phyloP scores from a whole-genome alignment of 2,113 vertebrate genomes.

The Dicrurus megarhynchus region DNA sequence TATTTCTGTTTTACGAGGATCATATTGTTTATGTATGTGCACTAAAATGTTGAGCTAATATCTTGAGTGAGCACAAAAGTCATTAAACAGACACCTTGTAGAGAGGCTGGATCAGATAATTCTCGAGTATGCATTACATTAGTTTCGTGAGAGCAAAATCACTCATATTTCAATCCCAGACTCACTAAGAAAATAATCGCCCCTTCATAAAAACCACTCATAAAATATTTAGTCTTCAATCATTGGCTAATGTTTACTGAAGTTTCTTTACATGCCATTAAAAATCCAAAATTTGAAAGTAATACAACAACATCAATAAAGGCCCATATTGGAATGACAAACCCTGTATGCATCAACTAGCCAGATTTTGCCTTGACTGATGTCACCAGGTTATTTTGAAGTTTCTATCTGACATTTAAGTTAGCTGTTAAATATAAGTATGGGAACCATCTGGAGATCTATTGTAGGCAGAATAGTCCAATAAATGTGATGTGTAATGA shows the following conservation, averaged over 20 bases:
- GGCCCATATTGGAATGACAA: neutral
- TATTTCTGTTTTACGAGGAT: neutral
- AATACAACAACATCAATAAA: neutral
- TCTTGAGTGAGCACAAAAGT: neutral
- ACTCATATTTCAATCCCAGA: neutral
- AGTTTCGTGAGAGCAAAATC: neutral
- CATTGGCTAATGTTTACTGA: neutral
- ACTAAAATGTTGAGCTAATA: neutral
- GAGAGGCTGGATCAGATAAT: neutral
- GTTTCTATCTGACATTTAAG: neutral
- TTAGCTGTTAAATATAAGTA: neutral
- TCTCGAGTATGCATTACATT: neutral
- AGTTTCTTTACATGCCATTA: neutral
- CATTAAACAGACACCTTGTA: neutral
- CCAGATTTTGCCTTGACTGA: neutral
- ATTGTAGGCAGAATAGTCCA: neutral
- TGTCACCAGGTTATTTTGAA: neutral
- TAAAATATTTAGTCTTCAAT: neutral
- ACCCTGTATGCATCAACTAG: neutral
- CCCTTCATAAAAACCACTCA: neutral
- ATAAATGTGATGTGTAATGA: neutral
- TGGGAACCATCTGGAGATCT: neutral
- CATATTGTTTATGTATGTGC: neutral
- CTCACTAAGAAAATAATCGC: neutral
- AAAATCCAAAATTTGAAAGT: neutral